Conservation (phyloP, 2,797 vertebrate genomes). For the Micromesistius poutassou region DNA sequence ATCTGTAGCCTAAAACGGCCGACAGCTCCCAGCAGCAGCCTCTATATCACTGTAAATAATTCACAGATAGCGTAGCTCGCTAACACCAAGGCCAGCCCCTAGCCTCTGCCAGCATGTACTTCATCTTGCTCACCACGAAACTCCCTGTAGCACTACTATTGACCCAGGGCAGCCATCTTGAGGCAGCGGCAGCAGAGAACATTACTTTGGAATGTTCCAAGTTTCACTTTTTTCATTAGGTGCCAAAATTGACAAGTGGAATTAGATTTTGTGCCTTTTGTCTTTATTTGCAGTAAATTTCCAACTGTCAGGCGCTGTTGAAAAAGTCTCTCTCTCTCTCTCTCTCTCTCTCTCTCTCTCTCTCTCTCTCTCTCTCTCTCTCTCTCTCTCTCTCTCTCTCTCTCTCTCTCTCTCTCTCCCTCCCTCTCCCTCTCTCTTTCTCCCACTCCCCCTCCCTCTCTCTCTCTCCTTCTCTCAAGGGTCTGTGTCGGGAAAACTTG, state of each 20-base stretch:
- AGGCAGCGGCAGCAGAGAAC: conserved; percentile 48
- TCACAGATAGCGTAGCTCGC: conserved; percentile 60
- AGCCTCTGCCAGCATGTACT: conserved; percentile 67
- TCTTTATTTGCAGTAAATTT: conserved; percentile 41
- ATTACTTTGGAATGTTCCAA: conserved; percentile 42
- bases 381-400: too few species aligned
- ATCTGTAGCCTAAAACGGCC: conserved; percentile 59
- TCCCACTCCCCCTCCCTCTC: too few species aligned
- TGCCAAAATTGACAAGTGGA: conserved; percentile 61
- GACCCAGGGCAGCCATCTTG: conserved; percentile 61
- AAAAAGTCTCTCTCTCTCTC: background rate
- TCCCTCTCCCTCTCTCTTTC: too few species aligned
- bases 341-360: conserved; percentile 17
- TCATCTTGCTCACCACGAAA: conserved; percentile 63
- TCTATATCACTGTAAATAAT: conserved; percentile 76
- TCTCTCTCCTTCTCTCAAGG: conserved; percentile 14
- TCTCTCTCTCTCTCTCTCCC: conserved; percentile 24
- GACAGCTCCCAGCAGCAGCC: conserved; percentile 54
- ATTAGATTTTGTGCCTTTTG: conserved; percentile 48
- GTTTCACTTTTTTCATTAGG: conserved; percentile 43
- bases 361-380: too few species aligned
- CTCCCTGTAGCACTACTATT: conserved; percentile 51
- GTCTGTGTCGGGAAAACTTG: conserved; percentile 23
- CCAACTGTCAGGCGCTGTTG: conserved; percentile 24
- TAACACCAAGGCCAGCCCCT: conserved; percentile 41